A percentile compares a stretch with the other conserved stretches of the same genome.
phyloP scores from a whole-genome alignment of 2,797 vertebrate species.

The Podarcis lilfordi region DNA sequence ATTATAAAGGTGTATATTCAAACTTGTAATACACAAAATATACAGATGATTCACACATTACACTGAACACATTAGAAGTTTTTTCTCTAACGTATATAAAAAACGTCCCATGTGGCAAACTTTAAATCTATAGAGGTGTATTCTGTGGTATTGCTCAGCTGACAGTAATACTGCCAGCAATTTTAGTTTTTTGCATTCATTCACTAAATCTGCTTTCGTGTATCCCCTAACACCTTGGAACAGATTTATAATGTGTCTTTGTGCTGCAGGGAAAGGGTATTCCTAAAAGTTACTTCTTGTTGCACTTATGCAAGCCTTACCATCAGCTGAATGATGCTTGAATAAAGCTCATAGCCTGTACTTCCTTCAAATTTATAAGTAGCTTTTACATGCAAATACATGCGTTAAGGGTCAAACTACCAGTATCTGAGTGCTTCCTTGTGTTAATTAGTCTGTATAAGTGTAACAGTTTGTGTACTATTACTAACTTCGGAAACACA shows the following conservation, averaged over 20 bases:
- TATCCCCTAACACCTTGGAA: background rate
- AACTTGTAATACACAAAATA: background rate
- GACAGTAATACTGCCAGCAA: too few relatives aligned
- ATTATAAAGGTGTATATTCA: background rate
- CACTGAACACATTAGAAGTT: background rate
- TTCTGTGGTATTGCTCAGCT: background rate
- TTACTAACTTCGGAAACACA: background rate
- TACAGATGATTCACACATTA: background rate
- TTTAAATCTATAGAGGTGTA: background rate
- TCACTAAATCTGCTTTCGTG: too few relatives aligned
- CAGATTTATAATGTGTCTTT: too few relatives aligned
- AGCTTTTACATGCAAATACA: background rate
- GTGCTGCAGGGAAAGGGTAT: too few relatives aligned
- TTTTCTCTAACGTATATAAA: background rate
- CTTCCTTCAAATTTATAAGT: background rate
- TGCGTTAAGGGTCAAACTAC: background rate
- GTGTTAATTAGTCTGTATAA: background rate
- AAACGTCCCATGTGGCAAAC: background rate
- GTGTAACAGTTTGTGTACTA: background rate
- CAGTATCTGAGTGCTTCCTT: background rate
- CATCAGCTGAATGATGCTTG: too few relatives aligned
- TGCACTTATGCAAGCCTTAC: too few relatives aligned
- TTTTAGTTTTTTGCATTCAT: too few relatives aligned
- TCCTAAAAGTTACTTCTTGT: too few relatives aligned
- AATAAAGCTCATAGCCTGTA: background rate